Base-by-base conservation (phyloP, 92 coral and sea anemone species). In the Porites lobata region DNA sequence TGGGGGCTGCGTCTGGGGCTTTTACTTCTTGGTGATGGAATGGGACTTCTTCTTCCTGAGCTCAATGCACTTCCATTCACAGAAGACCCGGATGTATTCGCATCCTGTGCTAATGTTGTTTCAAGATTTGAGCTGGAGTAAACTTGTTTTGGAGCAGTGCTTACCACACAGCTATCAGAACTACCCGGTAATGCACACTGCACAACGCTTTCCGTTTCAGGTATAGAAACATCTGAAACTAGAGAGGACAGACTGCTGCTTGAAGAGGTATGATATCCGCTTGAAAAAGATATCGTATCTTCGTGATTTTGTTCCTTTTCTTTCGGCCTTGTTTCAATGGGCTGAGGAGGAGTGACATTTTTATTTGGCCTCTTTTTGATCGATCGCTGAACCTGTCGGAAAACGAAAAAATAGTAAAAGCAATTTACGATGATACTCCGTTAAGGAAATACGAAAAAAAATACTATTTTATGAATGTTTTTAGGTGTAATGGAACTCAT, bases 181-280 rank as follows among this genome's bases (percentile, higher is more conserved):
- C 9, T 29, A 3, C 74, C 87, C 13, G 72, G 73, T 53, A 73
- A 62, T 20, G 87, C 72, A 50, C 81, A 47, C 63, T 50, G 62
- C 14, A 62, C 64, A 51, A 84, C 21, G 2, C 9, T 3, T 14
- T 84, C 81, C 47, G 47, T 38, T 50, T 73, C 87, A 11, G 78
- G 9, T 62, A 1, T 8, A 50, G 74, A 73, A 51, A 84, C 87
- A 8, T 84, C 80, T 50, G 81, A 24, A 2, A 20, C 53, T n/a
- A 85, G 77, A 26, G 89, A 85, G 18, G 83, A 22, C 17, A 85
- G 62, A 54, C 84, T 77, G 6, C 84, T 77, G 8, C 6, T 57
- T 53, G 89, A 84, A 26, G 89, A 85, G 38, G 83, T 85, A 0
- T 64, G 83, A 53, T 85, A 85, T 11, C 83, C 89, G 43, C 89